A percentile compares a stretch with the other conserved stretches of the same genome.
Conservation (phyloP, 2,113 vertebrate genomes). For the Melanotaenia duboulayi region DNA sequence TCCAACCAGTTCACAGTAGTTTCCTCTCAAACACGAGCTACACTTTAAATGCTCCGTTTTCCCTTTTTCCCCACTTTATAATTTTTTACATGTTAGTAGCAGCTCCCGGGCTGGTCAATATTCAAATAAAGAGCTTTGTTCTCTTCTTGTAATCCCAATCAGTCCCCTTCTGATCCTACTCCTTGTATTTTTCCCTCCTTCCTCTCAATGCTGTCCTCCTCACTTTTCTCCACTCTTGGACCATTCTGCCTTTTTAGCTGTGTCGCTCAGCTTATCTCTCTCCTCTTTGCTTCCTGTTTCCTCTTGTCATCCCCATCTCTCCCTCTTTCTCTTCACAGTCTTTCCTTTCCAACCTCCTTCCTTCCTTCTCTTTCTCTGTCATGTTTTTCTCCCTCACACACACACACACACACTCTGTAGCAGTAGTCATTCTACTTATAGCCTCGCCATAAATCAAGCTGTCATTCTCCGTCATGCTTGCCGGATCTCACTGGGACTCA, state of each 20-base stretch:
- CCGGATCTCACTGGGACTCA: constrained; percentile 78
- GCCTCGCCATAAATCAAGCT: constrained; percentile 82
- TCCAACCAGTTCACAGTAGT: background rate
- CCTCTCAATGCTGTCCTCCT: background rate
- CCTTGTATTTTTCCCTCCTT: background rate
- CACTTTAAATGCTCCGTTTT: constrained; percentile 34
- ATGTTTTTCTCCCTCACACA: constrained; percentile 30
- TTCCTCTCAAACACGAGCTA: constrained; percentile 11
- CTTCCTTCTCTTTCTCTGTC: constrained; percentile 26
- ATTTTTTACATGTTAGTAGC: constrained; percentile 16
- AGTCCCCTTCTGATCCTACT: constrained; percentile 32
- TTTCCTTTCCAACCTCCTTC: constrained; percentile 28
- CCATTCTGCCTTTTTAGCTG: constrained; percentile 17
- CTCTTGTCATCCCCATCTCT: constrained; percentile 27
- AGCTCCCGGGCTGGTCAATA: constrained; percentile 31
- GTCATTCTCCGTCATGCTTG: constrained; percentile 82
- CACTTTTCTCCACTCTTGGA: constrained; percentile 12
- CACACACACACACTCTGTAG: constrained; percentile 50
- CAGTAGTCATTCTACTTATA: constrained; percentile 82
- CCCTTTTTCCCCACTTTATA: constrained; percentile 3
- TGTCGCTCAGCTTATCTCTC: constrained; percentile 28
- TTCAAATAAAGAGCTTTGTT: constrained; percentile 52
- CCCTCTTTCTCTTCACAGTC: constrained; percentile 28
- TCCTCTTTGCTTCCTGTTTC: constrained; percentile 32
- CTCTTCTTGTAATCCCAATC: constrained; percentile 33